Conservation (phyloP, 2,113 vertebrate genomes). For the Cephalopholis sonnerati region DNA sequence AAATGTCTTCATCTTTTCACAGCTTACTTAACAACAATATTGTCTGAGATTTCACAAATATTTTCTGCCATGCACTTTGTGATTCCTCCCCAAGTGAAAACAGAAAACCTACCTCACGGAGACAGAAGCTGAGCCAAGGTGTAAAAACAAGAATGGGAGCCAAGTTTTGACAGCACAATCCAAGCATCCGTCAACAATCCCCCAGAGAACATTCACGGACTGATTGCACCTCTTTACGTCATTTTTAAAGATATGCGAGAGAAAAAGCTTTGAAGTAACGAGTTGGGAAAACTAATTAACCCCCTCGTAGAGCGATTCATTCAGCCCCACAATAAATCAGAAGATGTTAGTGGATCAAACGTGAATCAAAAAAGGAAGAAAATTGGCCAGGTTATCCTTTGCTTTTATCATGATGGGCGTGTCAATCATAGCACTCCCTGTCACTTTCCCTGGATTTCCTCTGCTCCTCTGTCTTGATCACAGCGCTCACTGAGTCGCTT, state of each 20-base stretch:
- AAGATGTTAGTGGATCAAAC: conserved; percentile 23
- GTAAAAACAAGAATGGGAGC: conserved; percentile 8
- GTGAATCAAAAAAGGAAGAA: background rate
- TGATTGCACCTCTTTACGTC: conserved; percentile 34
- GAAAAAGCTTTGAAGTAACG: conserved; percentile 36
- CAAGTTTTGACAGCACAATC: conserved; percentile 58
- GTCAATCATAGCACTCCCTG: conserved; percentile 24
- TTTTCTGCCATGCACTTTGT: background rate
- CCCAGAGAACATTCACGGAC: background rate
- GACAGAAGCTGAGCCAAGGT: conserved; percentile 18
- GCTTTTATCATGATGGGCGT: background rate
- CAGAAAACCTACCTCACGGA: conserved; percentile 62
- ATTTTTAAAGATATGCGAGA: conserved; percentile 29
- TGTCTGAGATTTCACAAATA: background rate
- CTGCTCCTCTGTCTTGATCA: conserved; percentile 25
- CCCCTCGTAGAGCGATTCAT: background rate
- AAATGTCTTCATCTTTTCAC: conserved; percentile 32
- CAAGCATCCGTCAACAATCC: conserved; percentile 35
- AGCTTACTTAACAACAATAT: background rate
- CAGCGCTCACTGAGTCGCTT: conserved; percentile 41
- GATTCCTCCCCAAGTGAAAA: background rate
- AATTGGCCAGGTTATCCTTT: conserved; percentile 8
- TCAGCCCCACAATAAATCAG: conserved; percentile 11
- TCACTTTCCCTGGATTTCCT: conserved; percentile 48
- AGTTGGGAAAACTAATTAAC: conserved; percentile 24